Evolutionary conservation across 2,888 invertebrate species (phyloP).

Genomic region (Diaphora mendica): DNA sequence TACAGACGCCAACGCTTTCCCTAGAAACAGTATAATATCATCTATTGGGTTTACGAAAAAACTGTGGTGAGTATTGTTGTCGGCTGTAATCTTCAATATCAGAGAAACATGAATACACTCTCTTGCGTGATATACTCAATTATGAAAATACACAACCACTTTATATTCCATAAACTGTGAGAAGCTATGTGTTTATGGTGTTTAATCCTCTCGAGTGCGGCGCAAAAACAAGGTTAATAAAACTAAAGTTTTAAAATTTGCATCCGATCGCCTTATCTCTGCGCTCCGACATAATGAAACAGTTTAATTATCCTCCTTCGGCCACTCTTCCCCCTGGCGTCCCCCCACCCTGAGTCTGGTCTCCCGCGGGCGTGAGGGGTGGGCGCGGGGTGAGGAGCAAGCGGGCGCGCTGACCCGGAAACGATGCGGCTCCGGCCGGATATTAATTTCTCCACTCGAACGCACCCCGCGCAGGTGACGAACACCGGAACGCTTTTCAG

Average conservation of each 20-base stretch:
- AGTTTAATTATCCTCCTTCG: constrained; percentile 69
- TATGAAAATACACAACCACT: neutral
- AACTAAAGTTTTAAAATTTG: constrained; percentile 45
- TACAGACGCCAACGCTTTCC: neutral
- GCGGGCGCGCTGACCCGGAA: constrained; percentile 68
- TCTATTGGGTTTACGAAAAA: neutral
- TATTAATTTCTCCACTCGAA: constrained; percentile 75
- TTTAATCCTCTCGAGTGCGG: constrained; percentile 6
- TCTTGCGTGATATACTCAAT: neutral
- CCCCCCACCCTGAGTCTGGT: constrained; percentile 12
- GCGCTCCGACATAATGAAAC: constrained; percentile 65
- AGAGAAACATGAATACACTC: neutral
- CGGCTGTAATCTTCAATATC: neutral
- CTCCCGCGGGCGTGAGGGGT: neutral
- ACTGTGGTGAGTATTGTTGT: neutral
- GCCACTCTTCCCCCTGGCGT: constrained; percentile 24
- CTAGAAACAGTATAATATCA: neutral
- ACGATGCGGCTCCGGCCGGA: constrained; percentile 71
- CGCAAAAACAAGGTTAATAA: constrained; percentile 27
- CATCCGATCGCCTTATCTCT: constrained; percentile 52
- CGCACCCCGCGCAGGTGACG: constrained; percentile 61
- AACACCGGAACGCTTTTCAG: constrained; percentile 48
- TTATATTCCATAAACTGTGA: neutral
- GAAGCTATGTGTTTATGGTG: too few species aligned
- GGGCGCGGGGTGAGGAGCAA: constrained; percentile 21